phyloP scores from a whole-genome alignment of 2,797 vertebrate species.

The Chrysocyon brachyurus region DNA sequence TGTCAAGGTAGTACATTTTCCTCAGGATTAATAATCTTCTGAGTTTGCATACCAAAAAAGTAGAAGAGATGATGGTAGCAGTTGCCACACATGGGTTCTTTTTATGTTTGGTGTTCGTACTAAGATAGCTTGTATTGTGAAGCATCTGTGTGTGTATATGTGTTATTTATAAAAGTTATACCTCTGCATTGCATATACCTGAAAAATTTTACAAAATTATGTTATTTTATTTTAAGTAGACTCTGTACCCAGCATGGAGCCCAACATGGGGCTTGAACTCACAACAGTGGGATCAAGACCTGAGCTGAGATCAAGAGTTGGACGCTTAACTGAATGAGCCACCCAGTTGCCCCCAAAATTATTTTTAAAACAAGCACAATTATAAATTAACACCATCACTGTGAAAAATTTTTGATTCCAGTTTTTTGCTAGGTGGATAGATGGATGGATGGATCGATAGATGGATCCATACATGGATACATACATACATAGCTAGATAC shows the following conservation, averaged over 20 bases:
- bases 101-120: not conserved
- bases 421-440: not conserved
- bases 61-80: not conserved
- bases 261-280: not conserved
- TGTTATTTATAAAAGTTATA: not conserved
- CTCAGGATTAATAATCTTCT: not conserved
- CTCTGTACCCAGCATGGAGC: not conserved
- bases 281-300: not conserved
- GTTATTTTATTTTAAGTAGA: not conserved
- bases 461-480: not conserved
- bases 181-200: not conserved
- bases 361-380: not conserved
- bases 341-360: not conserved
- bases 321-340: not conserved
- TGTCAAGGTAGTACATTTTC: not conserved
- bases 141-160: not conserved
- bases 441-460: not conserved
- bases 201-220: not conserved
- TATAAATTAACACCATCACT: not conserved
- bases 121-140: fast-evolving
- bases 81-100: fast-evolving
- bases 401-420: not conserved
- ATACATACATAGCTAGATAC: not conserved
- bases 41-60: not conserved
- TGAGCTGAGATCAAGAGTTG: not conserved